A percentile compares a stretch with the other conserved stretches of the same genome.
These are phyloP conservation scores for Scortum barcoo DNA, from an alignment of 2,113 vertebrate species.

Conservation along the genomic window DNA sequence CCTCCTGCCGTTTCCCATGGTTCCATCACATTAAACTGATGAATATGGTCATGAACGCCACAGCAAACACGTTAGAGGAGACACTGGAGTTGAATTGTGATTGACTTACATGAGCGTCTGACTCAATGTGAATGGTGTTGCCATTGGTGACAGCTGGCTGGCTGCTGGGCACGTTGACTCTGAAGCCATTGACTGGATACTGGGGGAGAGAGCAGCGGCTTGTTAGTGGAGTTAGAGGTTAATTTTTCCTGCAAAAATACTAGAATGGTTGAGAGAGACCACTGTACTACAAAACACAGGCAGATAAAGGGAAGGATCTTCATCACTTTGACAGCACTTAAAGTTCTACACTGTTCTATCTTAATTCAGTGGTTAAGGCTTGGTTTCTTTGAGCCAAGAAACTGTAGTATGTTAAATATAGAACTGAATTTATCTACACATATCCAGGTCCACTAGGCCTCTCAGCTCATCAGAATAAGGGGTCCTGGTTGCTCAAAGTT, in stretches of 20 bases:
- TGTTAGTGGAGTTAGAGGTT: conserved; percentile 8
- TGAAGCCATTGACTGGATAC: conserved; percentile 75
- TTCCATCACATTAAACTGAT: conserved; percentile 18
- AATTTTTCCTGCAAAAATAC: background rate
- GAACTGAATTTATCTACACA: too few relatives aligned
- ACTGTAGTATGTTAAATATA: too few relatives aligned
- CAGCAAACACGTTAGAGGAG: background rate
- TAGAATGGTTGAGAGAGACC: background rate
- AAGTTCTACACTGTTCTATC: too few relatives aligned
- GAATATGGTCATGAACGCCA: conserved; percentile 19
- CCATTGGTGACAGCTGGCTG: conserved; percentile 52
- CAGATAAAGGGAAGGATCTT: background rate
- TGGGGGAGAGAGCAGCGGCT: conserved; percentile 40
- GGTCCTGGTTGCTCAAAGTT: background rate
- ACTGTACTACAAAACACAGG: background rate
- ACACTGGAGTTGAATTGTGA: conserved; percentile 67
- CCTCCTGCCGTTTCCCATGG: background rate
- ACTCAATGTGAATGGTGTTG: conserved; percentile 30
- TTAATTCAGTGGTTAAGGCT: too few relatives aligned
- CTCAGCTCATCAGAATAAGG: background rate
- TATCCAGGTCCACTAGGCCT: background rate
- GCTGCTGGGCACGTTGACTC: conserved; percentile 43
- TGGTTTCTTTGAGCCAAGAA: background rate
- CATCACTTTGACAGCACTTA: background rate
- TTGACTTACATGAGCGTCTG: conserved; percentile 67